A percentile compares a stretch with the other conserved stretches of the same genome.
Evolutionary conservation across 2,113 vertebrate genomes (phyloP).

Genomic region (Edolisoma coerulescens): DNA sequence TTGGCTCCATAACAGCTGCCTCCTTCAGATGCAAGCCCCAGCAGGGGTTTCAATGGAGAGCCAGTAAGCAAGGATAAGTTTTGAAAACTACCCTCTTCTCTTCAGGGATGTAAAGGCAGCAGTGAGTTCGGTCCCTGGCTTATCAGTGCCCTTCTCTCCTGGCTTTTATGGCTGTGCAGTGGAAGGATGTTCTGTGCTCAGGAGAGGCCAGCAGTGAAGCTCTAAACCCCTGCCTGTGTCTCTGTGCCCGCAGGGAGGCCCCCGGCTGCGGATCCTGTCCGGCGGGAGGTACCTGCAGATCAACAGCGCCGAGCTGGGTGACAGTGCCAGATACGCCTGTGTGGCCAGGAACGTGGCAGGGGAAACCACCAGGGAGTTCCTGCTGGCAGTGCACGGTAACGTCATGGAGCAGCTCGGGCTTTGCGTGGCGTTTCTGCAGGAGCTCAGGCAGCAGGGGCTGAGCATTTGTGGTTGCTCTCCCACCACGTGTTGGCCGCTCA

Average conservation of each 20-base stretch:
- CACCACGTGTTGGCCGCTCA: neutral
- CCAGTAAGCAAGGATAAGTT: neutral
- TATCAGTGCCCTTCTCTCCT: neutral
- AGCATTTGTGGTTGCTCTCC: neutral
- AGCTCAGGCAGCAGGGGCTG: neutral
- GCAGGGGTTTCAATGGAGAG: neutral
- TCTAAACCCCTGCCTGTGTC: neutral
- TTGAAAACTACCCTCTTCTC: neutral
- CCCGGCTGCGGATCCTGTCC: constrained; percentile 87
- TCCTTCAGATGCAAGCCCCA: neutral
- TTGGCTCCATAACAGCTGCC: neutral
- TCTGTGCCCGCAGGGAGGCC: constrained; percentile 74
- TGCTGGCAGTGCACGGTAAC: constrained; percentile 87
- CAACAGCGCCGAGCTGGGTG: constrained; percentile 85
- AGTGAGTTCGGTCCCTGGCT: neutral
- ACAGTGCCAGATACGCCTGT: constrained; percentile 87
- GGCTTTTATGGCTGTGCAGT: neutral
- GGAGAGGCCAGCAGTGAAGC: neutral
- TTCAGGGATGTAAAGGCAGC: neutral
- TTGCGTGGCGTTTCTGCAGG: neutral
- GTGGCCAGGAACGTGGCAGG: constrained; percentile 92
- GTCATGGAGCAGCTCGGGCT: neutral
- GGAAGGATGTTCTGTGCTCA: neutral
- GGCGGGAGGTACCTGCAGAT: constrained; percentile 90
- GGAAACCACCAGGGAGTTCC: constrained; percentile 82